These are phyloP conservation scores for Wiebesia pumilae DNA, from an alignment of 1,140 invertebrate species.

Conservation along the genomic window DNA sequence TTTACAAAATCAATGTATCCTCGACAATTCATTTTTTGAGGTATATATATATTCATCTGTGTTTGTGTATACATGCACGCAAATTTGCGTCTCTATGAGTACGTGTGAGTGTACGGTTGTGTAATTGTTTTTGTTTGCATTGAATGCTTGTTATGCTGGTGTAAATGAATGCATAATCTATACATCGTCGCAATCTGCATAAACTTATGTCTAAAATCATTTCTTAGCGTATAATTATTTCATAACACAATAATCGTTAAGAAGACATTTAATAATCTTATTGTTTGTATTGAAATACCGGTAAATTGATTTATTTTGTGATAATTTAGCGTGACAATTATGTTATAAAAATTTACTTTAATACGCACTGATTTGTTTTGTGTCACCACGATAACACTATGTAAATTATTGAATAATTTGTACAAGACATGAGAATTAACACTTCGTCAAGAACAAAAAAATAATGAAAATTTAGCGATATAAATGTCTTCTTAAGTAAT, in stretches of 20 bases:
- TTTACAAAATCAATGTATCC: conserved; percentile 43
- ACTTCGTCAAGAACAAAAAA: conserved; percentile 14
- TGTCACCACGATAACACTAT: background rate
- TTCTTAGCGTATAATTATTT: conserved; percentile 44
- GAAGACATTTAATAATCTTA: conserved; percentile 50
- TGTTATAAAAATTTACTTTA: background rate
- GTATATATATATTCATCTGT: background rate
- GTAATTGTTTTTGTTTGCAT: background rate
- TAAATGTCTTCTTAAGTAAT: conserved; percentile 52
- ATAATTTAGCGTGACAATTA: conserved; percentile 1
- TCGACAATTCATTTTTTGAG: conserved; percentile 29
- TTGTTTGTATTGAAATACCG: background rate
- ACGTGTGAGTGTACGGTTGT: background rate
- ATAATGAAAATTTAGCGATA: conserved; percentile 14
- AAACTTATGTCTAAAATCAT: conserved; percentile 42
- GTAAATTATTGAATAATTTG: conserved; percentile 18
- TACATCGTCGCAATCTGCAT: conserved; percentile 40
- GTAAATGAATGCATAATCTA: conserved; percentile 14
- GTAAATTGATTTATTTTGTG: conserved; percentile 23
- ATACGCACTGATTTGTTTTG: conserved; percentile 13
- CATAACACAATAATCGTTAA: conserved; percentile 47
- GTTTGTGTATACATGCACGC: background rate
- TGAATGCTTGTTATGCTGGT: background rate
- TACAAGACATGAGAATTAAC: conserved; percentile 25
- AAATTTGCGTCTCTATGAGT: background rate